These are phyloP conservation scores for Clarias platycephalus DNA, from an alignment of 2,797 vertebrate species.

Conservation along the genomic window DNA sequence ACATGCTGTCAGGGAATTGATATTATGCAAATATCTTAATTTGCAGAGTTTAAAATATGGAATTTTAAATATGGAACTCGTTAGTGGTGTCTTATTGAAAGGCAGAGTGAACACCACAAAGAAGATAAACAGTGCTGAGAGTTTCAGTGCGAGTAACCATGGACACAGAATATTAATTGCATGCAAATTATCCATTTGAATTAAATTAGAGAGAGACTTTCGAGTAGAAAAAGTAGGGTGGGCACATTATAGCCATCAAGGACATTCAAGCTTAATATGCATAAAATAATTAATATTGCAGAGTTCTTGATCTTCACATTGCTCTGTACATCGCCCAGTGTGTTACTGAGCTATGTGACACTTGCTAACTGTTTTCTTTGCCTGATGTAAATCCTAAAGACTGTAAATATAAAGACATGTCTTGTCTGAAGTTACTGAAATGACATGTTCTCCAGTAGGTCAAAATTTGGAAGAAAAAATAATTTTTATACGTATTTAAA, in stretches of 20 bases:
- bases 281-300: constrained; percentile 34
- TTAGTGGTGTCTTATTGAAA: constrained; percentile 70
- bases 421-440: background rate
- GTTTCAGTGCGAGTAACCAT: constrained; percentile 60
- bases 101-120: constrained; percentile 67
- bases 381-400: background rate
- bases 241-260: constrained; percentile 37
- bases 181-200: constrained; percentile 53
- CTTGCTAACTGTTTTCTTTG: background rate
- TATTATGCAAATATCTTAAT: constrained; percentile 73
- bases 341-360: background rate
- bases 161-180: constrained; percentile 67
- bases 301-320: constrained; percentile 17
- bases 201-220: constrained; percentile 39
- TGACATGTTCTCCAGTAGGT: background rate
- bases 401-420: background rate
- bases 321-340: background rate
- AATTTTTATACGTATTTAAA: background rate
- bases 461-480: background rate
- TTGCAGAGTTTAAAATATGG: constrained; percentile 49
- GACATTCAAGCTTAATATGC: constrained; percentile 43
- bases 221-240: constrained; percentile 26
- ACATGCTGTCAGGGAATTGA: constrained; percentile 67
- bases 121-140: constrained; percentile 66
- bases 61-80: constrained; percentile 76